Evolutionary conservation across 2,113 vertebrate genomes (phyloP).

Genomic region (Corvus hawaiiensis): DNA sequence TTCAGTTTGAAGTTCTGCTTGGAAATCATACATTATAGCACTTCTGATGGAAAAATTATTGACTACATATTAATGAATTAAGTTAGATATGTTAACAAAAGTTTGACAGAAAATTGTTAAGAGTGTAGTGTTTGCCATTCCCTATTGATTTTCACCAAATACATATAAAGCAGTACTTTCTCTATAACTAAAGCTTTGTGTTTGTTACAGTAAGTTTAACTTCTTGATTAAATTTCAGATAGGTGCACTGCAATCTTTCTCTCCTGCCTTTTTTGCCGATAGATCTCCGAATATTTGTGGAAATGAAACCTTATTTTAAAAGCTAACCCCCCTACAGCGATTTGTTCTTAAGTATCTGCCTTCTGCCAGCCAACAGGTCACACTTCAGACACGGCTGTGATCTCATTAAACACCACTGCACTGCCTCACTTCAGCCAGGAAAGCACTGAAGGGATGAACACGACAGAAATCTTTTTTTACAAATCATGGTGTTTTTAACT

Average conservation of each 20-base stretch:
- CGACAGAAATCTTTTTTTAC: accelerated
- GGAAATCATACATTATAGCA: not conserved
- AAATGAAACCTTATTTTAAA: not conserved
- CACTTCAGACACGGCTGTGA: not conserved
- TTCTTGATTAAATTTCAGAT: not conserved
- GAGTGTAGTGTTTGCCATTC: not conserved
- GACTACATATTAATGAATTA: not conserved
- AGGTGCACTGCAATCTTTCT: not conserved
- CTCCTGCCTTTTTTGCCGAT: not conserved
- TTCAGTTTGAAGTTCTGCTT: not conserved
- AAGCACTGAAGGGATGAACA: not conserved
- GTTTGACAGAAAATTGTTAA: not conserved
- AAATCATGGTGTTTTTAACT: accelerated
- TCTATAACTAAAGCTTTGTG: not conserved
- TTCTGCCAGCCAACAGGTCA: not conserved
- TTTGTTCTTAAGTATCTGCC: not conserved
- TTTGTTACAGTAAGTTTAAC: not conserved
- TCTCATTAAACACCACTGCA: not conserved
- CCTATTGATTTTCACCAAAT: not conserved
- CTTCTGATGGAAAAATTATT: not conserved
- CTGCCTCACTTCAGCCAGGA: not conserved
- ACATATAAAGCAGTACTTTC: not conserved
- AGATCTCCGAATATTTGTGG: not conserved
- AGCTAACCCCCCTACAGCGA: not conserved
- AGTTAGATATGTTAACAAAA: not conserved